Evolutionary conservation across 2,797 vertebrate species (phyloP).

Genomic region (Pteronotus mesoamericanus): DNA sequence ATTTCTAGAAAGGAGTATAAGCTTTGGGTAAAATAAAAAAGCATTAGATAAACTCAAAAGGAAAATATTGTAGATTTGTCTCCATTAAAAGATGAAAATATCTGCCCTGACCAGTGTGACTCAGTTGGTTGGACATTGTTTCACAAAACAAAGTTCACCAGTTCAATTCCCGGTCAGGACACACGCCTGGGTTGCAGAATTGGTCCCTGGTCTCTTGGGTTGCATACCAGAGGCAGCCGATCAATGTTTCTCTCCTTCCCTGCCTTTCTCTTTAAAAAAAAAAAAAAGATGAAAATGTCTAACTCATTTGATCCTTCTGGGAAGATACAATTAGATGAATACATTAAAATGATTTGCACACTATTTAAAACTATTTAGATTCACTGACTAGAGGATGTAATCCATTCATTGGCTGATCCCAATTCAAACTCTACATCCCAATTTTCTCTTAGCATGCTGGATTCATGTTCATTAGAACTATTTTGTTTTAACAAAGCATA

Average conservation of each 20-base stretch:
- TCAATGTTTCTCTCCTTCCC: neutral
- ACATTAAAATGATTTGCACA: neutral
- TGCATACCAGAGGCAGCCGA: neutral
- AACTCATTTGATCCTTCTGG: neutral
- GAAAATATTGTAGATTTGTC: neutral
- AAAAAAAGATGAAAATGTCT: neutral
- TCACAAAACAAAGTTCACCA: neutral
- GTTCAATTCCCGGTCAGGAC: neutral
- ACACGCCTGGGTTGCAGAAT: neutral
- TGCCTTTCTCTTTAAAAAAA: neutral
- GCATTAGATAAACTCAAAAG: neutral
- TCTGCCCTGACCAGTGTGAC: neutral
- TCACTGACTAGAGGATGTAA: neutral
- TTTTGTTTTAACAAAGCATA: neutral
- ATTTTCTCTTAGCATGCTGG: neutral
- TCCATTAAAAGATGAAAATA: neutral
- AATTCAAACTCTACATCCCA: neutral
- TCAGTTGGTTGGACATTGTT: neutral
- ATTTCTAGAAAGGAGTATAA: neutral
- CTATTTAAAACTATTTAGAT: neutral
- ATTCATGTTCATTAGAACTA: neutral
- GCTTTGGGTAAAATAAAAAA: neutral
- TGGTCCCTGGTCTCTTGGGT: neutral
- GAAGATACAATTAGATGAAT: neutral
- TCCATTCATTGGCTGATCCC: neutral